Evolutionary conservation across 2,888 invertebrate species (phyloP).

Genomic region (Diloba caeruleocephala): DNA sequence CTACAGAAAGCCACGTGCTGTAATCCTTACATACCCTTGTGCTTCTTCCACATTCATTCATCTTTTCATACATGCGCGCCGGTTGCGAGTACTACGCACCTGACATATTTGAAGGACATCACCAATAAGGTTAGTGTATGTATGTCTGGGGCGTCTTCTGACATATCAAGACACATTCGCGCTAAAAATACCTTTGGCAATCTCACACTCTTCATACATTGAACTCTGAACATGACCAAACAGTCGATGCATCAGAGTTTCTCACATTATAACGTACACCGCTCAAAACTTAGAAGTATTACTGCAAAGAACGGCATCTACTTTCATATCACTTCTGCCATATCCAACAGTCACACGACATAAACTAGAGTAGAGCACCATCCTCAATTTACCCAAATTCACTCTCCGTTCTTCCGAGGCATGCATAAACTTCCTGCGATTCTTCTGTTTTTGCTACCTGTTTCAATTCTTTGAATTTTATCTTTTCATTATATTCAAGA

Average conservation of each 20-base stretch:
- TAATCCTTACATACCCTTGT: conserved; percentile 13
- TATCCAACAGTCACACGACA: conserved; percentile 1
- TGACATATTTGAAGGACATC: conserved; percentile 47
- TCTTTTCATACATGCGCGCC: conserved; percentile 40
- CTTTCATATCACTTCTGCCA: background rate
- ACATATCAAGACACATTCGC: conserved; percentile 1
- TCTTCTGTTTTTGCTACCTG: too few relatives aligned
- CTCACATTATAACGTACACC: conserved; percentile 8
- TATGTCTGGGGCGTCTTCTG: conserved; percentile 10
- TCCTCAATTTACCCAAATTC: conserved; percentile 7
- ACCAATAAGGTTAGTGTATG: conserved; percentile 42
- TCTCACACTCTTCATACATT: background rate
- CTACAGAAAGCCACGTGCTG: conserved; percentile 23
- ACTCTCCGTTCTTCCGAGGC: background rate
- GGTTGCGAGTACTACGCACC: conserved; percentile 44
- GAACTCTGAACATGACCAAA: conserved; percentile 9
- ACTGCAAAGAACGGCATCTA: conserved; percentile 2
- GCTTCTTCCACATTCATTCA: conserved; percentile 46
- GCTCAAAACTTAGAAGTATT: conserved; percentile 6
- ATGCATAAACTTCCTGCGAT: too few relatives aligned
- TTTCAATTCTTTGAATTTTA: too few relatives aligned
- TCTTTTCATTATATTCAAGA: too few relatives aligned
- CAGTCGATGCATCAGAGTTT: background rate
- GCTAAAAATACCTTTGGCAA: conserved; percentile 12
- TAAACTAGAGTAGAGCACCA: conserved; percentile 13